These are phyloP conservation scores for Drosophila paranaensis DNA, from an alignment of 2,888 invertebrate genomes.

Conservation along the genomic window DNA sequence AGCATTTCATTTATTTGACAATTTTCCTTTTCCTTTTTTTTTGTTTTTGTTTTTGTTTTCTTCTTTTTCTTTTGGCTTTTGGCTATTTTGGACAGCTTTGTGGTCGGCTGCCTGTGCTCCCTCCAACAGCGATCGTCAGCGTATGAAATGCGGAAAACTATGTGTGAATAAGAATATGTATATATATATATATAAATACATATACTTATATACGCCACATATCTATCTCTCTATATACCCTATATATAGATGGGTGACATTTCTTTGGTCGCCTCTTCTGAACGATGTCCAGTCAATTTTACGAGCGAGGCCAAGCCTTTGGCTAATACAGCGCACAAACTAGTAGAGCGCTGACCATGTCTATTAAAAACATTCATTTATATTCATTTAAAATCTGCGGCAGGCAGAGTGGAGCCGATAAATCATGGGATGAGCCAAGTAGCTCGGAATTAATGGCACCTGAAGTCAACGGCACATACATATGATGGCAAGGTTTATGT, in stretches of 20 bases:
- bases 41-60: not conserved
- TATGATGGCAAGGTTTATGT: slow-evolving; percentile 6
- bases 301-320: slow-evolving; percentile 59
- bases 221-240: slow-evolving; percentile 31
- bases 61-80: slow-evolving; percentile 29
- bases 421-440: slow-evolving; percentile 55
- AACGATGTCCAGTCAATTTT: slow-evolving; percentile 75
- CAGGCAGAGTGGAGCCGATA: slow-evolving; percentile 44
- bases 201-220: slow-evolving; percentile 10
- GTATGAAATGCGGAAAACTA: slow-evolving; percentile 76
- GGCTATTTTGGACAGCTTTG: slow-evolving; percentile 74
- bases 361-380: slow-evolving; percentile 54
- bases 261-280: slow-evolving; percentile 56
- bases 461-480: slow-evolving; percentile 27
- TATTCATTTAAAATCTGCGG: slow-evolving; percentile 40
- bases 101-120: slow-evolving; percentile 22
- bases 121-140: slow-evolving; percentile 56
- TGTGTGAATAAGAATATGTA: slow-evolving; percentile 62
- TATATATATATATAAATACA: not conserved
- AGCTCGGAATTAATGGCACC: slow-evolving; percentile 47
- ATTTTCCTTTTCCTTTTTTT: slow-evolving; percentile 25
- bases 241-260: slow-evolving; percentile 77
- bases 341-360: slow-evolving; percentile 35
- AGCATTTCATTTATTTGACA: slow-evolving; percentile 75
- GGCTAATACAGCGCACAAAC: slow-evolving; percentile 51